phyloP scores from a whole-genome alignment of 2,797 vertebrate species.

The Sebastes taczanowskii region DNA sequence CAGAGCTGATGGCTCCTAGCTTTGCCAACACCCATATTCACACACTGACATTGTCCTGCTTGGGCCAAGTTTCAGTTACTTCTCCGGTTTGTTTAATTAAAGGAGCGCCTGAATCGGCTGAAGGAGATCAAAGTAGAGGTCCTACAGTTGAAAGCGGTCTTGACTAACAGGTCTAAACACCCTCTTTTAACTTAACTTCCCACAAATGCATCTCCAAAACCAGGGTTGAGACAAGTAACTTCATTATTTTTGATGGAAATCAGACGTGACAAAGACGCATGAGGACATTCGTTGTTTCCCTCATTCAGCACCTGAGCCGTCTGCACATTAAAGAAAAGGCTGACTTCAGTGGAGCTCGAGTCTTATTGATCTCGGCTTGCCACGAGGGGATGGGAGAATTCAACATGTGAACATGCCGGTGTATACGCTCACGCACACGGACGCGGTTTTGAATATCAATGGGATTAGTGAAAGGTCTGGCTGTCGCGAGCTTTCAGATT shows the following conservation, averaged over 20 bases:
- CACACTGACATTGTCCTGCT: not conserved
- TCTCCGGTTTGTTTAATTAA: not conserved
- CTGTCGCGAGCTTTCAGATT: constrained; percentile 59
- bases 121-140: not conserved
- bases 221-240: constrained; percentile 9
- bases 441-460: constrained; percentile 56
- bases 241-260: constrained; percentile 54
- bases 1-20: not conserved
- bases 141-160: not conserved
- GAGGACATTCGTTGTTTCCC: constrained; percentile 11
- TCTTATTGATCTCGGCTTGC: constrained; percentile 54
- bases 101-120: not conserved
- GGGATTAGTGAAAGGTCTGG: constrained; percentile 71
- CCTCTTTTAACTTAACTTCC: not conserved
- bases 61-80: not conserved
- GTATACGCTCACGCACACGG: not conserved
- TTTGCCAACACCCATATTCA: not conserved
- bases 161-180: not conserved
- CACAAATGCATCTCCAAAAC: not conserved
- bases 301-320: constrained; percentile 34
- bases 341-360: constrained; percentile 19
- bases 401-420: constrained; percentile 9
- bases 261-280: constrained; percentile 27
- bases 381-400: constrained; percentile 23
- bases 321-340: constrained; percentile 38